Evolutionary conservation across 2,113 vertebrate species (phyloP), one percentile per base, ranked within the genome.

Genomic region (Sprattus sprattus): DNA sequence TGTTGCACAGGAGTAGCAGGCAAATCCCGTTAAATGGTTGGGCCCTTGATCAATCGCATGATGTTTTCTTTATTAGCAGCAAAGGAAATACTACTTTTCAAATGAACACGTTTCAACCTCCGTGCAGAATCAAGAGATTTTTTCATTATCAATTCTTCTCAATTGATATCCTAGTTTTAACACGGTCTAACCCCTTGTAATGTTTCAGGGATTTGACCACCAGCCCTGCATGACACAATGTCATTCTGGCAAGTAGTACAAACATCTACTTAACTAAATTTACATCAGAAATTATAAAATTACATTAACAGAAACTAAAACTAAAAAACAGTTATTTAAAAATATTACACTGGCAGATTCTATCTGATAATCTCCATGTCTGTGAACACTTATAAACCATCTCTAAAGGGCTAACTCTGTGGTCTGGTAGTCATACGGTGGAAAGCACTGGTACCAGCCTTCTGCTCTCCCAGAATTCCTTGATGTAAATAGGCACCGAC

Each of bases 281-380:
- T 84, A 84, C n/a, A 45, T 84, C 22, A 84, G 57, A 83, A 84
- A 81, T 84, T 11, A 54, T 64, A 81, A 82, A 82, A 49, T 28
- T 39, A 11, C 44, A 25, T 46, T 20, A 9, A 18, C 71, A 6
- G 9, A 82, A 87, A 71, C 28, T 81, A 81, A 49, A n/a, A n/a
- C n/a, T n/a, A n/a, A n/a, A n/a, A n/a, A 80, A 81, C 54, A 60
- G 50, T 28, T 44, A 85, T 16, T 52, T 82, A 83, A 88, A 85
- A 88, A 83, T 81, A 81, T 47, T 32, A 22, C 45, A 60, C 28
- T 13, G 28, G 28, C 22, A 49, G 87, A 84, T 22, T 78, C 2
- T 39, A 16, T 78, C 13, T 78, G 25, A 78, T 39, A 78, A 78
- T 32, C 25, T 44, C 25, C 5, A 32, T 15, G 32, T 39, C 71